Evolutionary conservation across 2,888 invertebrate species (phyloP), one percentile per base, ranked within the genome.

Genomic region (Conistra vaccinii): DNA sequence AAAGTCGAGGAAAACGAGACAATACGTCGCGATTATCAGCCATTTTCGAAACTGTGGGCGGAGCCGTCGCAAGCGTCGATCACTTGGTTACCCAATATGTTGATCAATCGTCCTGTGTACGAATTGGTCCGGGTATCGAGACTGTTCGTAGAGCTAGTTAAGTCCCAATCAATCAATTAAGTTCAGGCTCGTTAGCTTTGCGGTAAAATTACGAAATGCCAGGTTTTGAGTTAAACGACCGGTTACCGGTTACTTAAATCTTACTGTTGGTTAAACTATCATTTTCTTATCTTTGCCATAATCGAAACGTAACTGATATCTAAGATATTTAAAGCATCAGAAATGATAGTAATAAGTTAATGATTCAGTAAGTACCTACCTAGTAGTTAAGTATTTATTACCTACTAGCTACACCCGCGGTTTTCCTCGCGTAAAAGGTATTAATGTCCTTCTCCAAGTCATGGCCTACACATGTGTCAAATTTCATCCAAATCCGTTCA

Each of bases 1-100:
- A 92, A 93, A 93, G 93, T 86, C 69, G 78, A 89, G 89, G 91
- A 91, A 93, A 92, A 91, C 82, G 67, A 91, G 84, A 92, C 92
- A 93, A 91, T 91, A 88, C 84, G 73, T 83, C 69, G 77, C 69
- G 73, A 85, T 87, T 89, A 91, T 90, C 88, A 87, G 87, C 55
- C 88, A 89, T 92, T 93, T 92, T 93, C 89, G 90, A 91, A 92
- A 92, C 84, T 74, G 74, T 73, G 83, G 90, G 86, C 86, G 84
- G 76, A n/a, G 61, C 71, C 23, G 78, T 73, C 67, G 78, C 74
- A 78, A 74, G 83, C 85, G 78, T 63, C 78, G 63, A 77, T 81
- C 73, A 51, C 39, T 73, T 62, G 68, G 57, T 85, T 86, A 61
- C 86, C 58, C 74, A 83, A 69, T 81, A 69, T 73, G 70, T 76